Evolutionary conservation across 2,113 vertebrate species (phyloP), one percentile per base, ranked within the genome.

Genomic region (Noctilio leporinus): DNA sequence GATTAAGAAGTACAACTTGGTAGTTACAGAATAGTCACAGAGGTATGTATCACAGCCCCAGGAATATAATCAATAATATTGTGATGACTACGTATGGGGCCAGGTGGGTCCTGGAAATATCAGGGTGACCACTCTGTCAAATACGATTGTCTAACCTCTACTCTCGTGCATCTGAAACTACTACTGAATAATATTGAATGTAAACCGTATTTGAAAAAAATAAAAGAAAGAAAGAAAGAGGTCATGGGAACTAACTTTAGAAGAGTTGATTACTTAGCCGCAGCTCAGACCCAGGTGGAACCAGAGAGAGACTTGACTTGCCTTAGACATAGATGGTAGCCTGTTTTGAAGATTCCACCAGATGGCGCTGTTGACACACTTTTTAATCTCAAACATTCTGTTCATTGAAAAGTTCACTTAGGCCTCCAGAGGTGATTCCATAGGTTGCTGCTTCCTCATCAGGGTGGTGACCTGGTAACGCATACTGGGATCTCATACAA

Each of bases 361-460:
- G 97, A 70, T 95, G 97, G 96, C 33, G 90, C 65, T 87, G 24
- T 95, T 38, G 45, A 40, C n/a, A 77, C n/a, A 80, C 15, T 86
- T 69, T 87, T 93, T 62, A 64, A n/a, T 57, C 70, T 64, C 17
- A 7, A 20, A 24, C 0, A 2, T 2, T 40, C 51, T 12, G 28
- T 24, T 62, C 4, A 9, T 43, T 9, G 38, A 24, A 38, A 70
- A 5, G 3, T 35, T 33, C 33, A 14, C 55, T 28, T 14, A 9
- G 57, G 35, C 35, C 30, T 51, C 28, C 51, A 0, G 0, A 0
- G 2, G 1, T 4, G 35, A 49, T 28, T 43, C 49, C 9, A 1
- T 7, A 62, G 14, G 28, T n/a, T 8, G 3, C 20, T 14, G n/a
- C 38, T 80, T 55, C 28, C 24, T 59, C 24, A 1, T 83, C 26